Base-by-base conservation (phyloP, 2,113 vertebrate genomes). In the Catharus bicknelli region DNA sequence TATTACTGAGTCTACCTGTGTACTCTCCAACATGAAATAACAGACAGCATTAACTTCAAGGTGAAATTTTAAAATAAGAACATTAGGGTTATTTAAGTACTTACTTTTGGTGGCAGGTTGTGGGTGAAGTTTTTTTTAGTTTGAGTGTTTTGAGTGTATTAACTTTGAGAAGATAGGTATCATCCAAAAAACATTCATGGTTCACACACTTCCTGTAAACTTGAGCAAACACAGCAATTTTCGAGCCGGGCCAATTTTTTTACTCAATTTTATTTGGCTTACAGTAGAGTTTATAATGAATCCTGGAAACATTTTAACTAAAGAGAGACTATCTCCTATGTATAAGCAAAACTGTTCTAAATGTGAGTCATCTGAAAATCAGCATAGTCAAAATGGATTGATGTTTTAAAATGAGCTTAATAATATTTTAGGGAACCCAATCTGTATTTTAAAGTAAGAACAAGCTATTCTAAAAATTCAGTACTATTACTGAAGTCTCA, bases 181-280 rank as follows among this genome's bases (percentile, higher is more conserved):
- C 54, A 82, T 75, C 48, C 76, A 80, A 81, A 92, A 90, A 67
- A 51, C 59, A 88, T 63, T 94, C 57, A 58, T 50, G 22, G 25
- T 84, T 93, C 88, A 81, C 80, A 83, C 73, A 74, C 51, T 95
- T 95, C 94, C 95, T 94, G 88, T 89, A 96, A 96, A 88, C 43
- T 90, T 86, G 61, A 93, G 83, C 70, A 96, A 96, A 95, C 74
- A 89, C 0, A 0, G 53, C 42, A 75, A 86, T 79, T 88, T 93
- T 90, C 12, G 34, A 76, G 70, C 32, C 1, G 29, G 50, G 77
- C 45, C 76, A 84, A 79, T 59, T 83, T 96, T 94, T 92, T 86
- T 13, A 86, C 57, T 96, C 83, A 89, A 75, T 88, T 90, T 72
- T 82, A 79, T 82, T 93, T 96, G 92, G 88, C 94, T 92, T 86